Percentiles rank a stretch among this genome's conserved stretches.
These are phyloP conservation scores for Parotia lawesii DNA, from an alignment of 2,113 vertebrate species.

Conservation along the genomic window DNA sequence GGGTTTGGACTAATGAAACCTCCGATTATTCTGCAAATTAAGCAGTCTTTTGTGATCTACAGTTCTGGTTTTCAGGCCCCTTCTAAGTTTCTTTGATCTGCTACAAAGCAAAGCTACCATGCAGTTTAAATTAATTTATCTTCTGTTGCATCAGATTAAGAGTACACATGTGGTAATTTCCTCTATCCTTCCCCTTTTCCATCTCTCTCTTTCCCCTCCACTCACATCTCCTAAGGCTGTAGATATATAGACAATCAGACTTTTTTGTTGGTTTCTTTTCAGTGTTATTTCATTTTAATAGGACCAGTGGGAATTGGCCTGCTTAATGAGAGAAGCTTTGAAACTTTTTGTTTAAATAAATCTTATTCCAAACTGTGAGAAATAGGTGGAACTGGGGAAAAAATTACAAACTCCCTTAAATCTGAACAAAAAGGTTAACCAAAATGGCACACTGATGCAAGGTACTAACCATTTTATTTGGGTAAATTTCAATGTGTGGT, in stretches of 20 bases:
- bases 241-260: background rate
- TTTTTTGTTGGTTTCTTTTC: background rate
- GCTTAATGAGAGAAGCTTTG: slow-evolving; percentile 13
- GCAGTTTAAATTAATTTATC: background rate
- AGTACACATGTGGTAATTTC: background rate
- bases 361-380: background rate
- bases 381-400: background rate
- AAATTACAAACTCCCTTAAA: background rate
- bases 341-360: background rate
- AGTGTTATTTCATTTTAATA: slow-evolving; percentile 17
- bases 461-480: background rate
- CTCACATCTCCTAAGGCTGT: background rate
- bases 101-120: background rate
- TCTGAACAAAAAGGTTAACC: background rate
- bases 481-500: background rate
- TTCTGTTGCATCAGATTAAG: background rate
- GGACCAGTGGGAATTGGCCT: background rate
- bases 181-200: background rate
- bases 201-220: background rate
- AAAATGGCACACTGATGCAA: background rate
- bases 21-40: background rate
- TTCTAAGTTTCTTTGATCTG: background rate
- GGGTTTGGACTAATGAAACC: background rate
- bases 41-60: background rate
- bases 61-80: background rate